A percentile compares a stretch with the other conserved stretches of the same genome.
These are phyloP conservation scores for Xenotilapia leptura DNA, from an alignment of 2,113 vertebrate species.

Conservation along the genomic window DNA sequence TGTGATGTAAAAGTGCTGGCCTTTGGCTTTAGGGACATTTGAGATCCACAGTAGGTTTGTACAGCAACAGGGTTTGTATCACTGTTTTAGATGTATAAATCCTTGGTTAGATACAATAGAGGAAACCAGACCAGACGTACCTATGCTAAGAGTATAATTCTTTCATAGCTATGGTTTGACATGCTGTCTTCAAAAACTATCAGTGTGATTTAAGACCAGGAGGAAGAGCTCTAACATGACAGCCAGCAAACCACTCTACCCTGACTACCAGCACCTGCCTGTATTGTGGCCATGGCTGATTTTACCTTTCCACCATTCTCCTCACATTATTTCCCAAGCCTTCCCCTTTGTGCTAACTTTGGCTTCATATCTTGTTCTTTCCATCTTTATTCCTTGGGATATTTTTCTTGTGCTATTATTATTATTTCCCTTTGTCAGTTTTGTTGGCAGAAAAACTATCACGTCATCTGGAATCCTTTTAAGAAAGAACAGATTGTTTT, in stretches of 20 bases:
- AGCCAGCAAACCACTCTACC: conserved; percentile 37
- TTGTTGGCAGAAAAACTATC: neutral
- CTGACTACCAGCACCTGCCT: conserved; percentile 1
- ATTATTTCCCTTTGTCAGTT: neutral
- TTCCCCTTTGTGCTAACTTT: neutral
- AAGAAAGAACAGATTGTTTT: neutral
- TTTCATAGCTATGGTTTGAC: neutral
- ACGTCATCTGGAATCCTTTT: neutral
- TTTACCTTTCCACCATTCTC: neutral
- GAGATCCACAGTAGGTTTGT: neutral
- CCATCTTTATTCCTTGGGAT: neutral
- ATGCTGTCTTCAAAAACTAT: neutral
- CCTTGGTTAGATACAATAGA: neutral
- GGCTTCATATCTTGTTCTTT: conserved; percentile 4
- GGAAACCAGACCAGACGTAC: neutral
- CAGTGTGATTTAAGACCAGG: neutral
- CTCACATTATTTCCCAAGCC: neutral
- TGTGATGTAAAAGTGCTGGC: neutral
- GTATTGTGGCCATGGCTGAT: neutral
- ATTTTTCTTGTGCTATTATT: neutral
- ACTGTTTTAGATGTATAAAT: neutral
- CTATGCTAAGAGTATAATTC: neutral
- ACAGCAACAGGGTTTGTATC: neutral
- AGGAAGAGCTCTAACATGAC: conserved; percentile 22
- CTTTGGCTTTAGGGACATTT: neutral